Conservation (phyloP, 1,140 invertebrate genomes). For the Oncopodura yosiiana region DNA sequence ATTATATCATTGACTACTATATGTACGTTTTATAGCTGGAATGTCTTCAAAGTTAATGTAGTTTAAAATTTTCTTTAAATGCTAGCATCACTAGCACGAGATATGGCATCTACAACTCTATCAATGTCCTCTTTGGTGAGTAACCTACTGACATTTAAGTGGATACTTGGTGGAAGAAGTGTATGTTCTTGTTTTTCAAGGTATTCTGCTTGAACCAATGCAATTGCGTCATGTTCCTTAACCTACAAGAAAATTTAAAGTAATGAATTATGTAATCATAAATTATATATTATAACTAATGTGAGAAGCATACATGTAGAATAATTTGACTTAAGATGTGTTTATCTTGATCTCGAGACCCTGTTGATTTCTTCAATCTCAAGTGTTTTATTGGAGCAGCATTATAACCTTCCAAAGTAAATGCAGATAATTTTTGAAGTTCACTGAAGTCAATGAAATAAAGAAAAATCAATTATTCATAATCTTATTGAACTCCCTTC, state of each 20-base stretch:
- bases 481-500: neutral
- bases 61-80: too few species aligned
- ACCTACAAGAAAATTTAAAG: conserved; percentile 42
- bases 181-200: conserved; percentile 51
- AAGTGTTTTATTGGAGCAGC: conserved; percentile 72
- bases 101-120: conserved; percentile 37
- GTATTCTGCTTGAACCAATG: conserved; percentile 54
- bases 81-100: too few species aligned
- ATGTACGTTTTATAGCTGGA: too few species aligned
- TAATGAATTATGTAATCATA: conserved; percentile 4
- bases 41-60: too few species aligned
- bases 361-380: conserved; percentile 48
- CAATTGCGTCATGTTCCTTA: conserved; percentile 48
- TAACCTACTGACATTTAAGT: conserved; percentile 51
- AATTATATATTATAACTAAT: conserved; percentile 10
- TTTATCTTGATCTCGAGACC: conserved; percentile 45
- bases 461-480: neutral
- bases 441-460: conserved; percentile 24
- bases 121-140: conserved; percentile 49
- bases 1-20: too few species aligned
- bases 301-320: conserved; percentile 41
- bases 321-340: conserved; percentile 53
- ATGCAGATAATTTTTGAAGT: conserved; percentile 38
- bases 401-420: conserved; percentile 49
- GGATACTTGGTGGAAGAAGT: conserved; percentile 53